Evolutionary conservation across 2,113 vertebrate species (phyloP), one percentile per base, ranked within the genome.

Genomic region (Eonycteris spelaea): DNA sequence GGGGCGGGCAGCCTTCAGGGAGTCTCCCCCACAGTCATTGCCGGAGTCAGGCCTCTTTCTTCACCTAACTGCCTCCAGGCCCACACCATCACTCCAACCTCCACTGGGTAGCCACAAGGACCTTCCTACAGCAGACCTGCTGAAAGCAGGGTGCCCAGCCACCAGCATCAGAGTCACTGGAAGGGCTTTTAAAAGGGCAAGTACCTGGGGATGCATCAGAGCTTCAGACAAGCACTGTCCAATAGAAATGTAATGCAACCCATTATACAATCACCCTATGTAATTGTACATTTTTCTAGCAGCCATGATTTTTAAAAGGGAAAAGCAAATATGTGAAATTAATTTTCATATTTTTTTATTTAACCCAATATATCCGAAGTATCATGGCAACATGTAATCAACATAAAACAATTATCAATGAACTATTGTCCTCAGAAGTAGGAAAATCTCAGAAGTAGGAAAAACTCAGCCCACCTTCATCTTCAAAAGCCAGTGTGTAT

Each of bases 21-120:
- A 68, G 21, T 38, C 15, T 30, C n/a, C 40, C n/a, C 33, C 26
- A 21, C 0, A 0, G 51, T 26, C 45, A 1, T 4, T 4, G 35
- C 48, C 38, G 1, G n/a, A 55, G 11, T 43, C 51, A 24, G 89
- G 59, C 43, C 87, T 45, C 82, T 33, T 38, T 65, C 45, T 22
- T 57, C 8, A 0, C 19, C 33, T 7, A n/a, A 53, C 59, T 28
- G 3, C 57, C 43, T 63, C 61, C 51, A 65, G 84, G 40, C 73
- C 67, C 38, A 40, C n/a, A 33, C 43, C 48, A 33, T 51, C 21
- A 24, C 55, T 67, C 57, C 48, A 45, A 0, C 57, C 78, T 67
- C 43, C 26, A 4, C 22, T 16, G 6, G 0, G 38, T 2, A 75
- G 40, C 48, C 57, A 26, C 15, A 16, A 43, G 86, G 40, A 28